Conservation (phyloP, 2,888 invertebrate species). For the Crioceris asparagi region DNA sequence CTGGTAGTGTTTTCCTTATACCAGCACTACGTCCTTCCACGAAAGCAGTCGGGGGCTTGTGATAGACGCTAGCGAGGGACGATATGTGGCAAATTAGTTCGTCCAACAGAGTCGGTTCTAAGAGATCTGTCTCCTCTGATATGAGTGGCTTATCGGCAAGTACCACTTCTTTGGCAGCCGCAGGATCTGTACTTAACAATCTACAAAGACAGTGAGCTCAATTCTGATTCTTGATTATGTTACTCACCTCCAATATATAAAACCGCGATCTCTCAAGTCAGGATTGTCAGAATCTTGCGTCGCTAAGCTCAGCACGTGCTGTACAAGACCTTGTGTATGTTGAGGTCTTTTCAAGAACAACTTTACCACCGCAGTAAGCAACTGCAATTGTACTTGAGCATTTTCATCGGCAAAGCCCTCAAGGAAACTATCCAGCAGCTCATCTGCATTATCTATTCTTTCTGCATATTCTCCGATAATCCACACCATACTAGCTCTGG, state of each 20-base stretch:
- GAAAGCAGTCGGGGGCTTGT: constrained; percentile 97
- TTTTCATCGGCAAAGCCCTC: constrained; percentile 54
- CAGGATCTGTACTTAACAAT: constrained; percentile 94
- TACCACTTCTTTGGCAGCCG: constrained; percentile 98
- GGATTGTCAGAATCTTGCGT: constrained; percentile 97
- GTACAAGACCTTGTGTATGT: constrained; percentile 96
- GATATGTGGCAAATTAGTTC: constrained; percentile 99
- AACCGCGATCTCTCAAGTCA: constrained; percentile 94
- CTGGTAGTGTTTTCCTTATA: constrained; percentile 70
- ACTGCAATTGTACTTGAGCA: constrained; percentile 65
- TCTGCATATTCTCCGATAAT: constrained; percentile 97
- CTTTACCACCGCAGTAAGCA: constrained; percentile 97
- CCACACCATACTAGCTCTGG: constrained; percentile 96
- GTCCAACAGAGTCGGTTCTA: constrained; percentile 94
- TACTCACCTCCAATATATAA: constrained; percentile 88
- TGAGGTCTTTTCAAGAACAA: constrained; percentile 95
- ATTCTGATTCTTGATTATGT: too few relatives aligned
- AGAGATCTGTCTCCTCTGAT: constrained; percentile 95
- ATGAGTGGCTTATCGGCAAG: constrained; percentile 98
- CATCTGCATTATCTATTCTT: constrained; percentile 98
- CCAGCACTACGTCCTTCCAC: constrained; percentile 70
- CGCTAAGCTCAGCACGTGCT: constrained; percentile 83
- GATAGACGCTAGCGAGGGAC: constrained; percentile 92
- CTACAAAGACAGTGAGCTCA: constrained; percentile 18
- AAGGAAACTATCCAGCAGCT: constrained; percentile 91